Evolutionary conservation across 2,113 vertebrate species (phyloP).

Genomic region (Apistogramma diplotaenia): DNA sequence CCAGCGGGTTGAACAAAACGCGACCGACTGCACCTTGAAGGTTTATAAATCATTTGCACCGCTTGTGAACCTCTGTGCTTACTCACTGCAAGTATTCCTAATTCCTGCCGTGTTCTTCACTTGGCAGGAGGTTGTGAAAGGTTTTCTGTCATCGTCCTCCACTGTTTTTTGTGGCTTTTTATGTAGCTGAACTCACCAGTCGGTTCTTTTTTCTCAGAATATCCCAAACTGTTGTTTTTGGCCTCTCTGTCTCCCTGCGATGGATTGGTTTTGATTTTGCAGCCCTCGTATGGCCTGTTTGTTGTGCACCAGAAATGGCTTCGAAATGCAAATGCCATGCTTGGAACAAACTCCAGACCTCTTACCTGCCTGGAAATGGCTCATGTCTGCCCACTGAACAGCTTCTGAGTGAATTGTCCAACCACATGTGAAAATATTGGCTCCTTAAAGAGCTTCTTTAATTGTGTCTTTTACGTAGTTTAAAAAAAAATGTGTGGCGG

Average conservation of each 20-base stretch:
- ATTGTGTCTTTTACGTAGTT: not conserved
- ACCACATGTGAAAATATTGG: not conserved
- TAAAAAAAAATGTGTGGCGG: too few species aligned
- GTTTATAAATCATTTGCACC: not conserved
- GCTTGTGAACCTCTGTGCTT: not conserved
- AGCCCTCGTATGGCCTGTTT: not conserved
- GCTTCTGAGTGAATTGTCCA: not conserved
- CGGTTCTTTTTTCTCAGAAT: not conserved
- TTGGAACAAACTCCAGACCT: not conserved
- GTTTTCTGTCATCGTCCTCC: not conserved
- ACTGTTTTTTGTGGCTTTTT: not conserved
- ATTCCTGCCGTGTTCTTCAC: not conserved
- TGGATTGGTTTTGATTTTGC: not conserved
- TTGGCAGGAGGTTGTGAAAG: not conserved
- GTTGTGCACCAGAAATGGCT: not conserved
- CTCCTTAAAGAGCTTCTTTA: not conserved
- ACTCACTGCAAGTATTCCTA: not conserved
- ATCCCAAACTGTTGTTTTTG: not conserved
- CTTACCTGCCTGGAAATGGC: not conserved
- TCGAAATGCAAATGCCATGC: not conserved
- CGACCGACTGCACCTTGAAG: not conserved
- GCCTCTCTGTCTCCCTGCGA: not conserved
- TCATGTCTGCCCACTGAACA: fast-evolving
- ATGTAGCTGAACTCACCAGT: not conserved
- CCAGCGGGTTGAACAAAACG: too few species aligned